phyloP scores from a whole-genome alignment of 2,888 invertebrate genomes.

The Dermolepida albohirtum region DNA sequence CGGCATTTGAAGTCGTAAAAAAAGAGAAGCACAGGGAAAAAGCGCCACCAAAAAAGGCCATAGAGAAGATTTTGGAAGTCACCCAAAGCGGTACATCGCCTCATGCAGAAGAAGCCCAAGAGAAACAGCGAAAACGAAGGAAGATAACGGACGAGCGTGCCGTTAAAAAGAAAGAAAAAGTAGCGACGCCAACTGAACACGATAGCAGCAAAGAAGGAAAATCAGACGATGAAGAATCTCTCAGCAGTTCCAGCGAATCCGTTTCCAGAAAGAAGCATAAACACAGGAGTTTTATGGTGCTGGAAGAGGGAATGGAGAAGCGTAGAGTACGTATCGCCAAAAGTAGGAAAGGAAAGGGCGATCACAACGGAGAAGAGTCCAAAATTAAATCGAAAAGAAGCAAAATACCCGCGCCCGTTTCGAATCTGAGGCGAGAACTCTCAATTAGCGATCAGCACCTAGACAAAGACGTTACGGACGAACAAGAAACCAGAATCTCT shows the following conservation, averaged over 20 bases:
- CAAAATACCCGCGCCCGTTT: constrained; percentile 56
- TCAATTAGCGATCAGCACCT: constrained; percentile 60
- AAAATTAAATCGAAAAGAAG: constrained; percentile 37
- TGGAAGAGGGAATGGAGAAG: constrained; percentile 52
- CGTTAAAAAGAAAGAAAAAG: constrained; percentile 14
- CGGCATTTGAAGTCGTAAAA: neutral
- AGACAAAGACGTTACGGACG: constrained; percentile 47
- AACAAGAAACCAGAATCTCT: constrained; percentile 28
- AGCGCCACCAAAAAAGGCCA: constrained; percentile 41
- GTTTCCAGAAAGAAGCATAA: constrained; percentile 38
- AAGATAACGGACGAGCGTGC: constrained; percentile 5
- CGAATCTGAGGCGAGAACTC: constrained; percentile 48
- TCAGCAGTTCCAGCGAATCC: constrained; percentile 46
- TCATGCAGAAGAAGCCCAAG: constrained; percentile 18
- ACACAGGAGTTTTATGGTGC: constrained; percentile 60
- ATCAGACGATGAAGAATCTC: constrained; percentile 32
- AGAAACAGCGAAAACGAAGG: constrained; percentile 33
- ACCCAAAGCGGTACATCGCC: constrained; percentile 40
- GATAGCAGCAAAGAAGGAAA: constrained; percentile 18
- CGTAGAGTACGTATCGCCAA: constrained; percentile 16
- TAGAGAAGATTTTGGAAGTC: constrained; percentile 39
- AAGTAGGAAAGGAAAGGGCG: constrained; percentile 18
- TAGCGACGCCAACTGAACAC: neutral
- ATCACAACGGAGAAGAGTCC: constrained; percentile 21
- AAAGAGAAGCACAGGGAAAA: constrained; percentile 39